A percentile compares a stretch with the other conserved stretches of the same genome.
Conservation (phyloP, 2,888 invertebrate genomes). For the Drosophila rellima region DNA sequence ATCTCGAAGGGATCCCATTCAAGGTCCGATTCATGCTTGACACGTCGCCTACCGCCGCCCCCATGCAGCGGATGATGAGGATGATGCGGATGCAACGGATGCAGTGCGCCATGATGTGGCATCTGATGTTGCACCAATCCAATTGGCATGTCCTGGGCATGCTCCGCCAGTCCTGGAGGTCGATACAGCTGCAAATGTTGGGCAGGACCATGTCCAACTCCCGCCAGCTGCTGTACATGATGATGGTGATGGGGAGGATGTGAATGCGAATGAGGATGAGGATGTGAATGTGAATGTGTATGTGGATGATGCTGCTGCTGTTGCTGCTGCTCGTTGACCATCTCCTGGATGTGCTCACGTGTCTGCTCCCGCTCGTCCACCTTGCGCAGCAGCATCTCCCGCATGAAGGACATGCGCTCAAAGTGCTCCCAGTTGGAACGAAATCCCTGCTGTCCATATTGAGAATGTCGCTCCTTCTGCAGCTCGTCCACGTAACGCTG, state of each 20-base stretch:
- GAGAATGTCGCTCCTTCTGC: conserved; percentile 82
- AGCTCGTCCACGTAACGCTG: conserved; percentile 83
- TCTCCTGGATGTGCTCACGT: conserved; percentile 83
- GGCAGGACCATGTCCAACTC: conserved; percentile 22
- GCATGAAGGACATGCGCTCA: conserved; percentile 83
- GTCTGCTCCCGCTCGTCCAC: conserved; percentile 84
- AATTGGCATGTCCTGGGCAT: conserved; percentile 76
- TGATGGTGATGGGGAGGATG: conserved; percentile 18
- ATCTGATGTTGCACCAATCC: conserved; percentile 72
- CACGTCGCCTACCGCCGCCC: conserved; percentile 58
- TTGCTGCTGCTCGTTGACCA: conserved; percentile 84
- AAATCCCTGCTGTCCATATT: conserved; percentile 77
- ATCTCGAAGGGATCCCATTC: conserved; percentile 84
- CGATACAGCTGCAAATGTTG: conserved; percentile 69
- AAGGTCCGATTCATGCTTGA: conserved; percentile 81
- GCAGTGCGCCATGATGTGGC: conserved; percentile 61
- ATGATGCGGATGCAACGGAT: conserved; percentile 40
- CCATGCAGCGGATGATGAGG: conserved; percentile 29
- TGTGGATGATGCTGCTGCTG: conserved; percentile 64
- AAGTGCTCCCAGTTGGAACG: conserved; percentile 84
- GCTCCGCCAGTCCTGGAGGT: conserved; percentile 65
- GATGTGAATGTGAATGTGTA: conserved; percentile 43
- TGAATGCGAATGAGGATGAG: conserved; percentile 24
- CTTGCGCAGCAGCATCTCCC: conserved; percentile 80
- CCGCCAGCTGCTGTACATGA: conserved; percentile 26